Evolutionary conservation across 2,888 invertebrate genomes (phyloP).

Genomic region (Diarsia mendica): DNA sequence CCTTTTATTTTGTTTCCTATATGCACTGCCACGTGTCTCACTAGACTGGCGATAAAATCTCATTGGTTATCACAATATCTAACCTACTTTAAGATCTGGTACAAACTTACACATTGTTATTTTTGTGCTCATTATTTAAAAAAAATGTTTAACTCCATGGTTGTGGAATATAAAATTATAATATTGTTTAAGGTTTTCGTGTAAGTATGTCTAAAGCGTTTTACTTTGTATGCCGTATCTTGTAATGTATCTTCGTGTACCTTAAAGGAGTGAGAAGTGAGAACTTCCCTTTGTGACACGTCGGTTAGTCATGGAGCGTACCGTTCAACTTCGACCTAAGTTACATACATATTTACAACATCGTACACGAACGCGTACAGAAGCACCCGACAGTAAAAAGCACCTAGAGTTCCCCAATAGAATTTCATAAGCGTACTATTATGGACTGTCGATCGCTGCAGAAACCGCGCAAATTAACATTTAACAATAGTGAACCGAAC

Average conservation of each 20-base stretch:
- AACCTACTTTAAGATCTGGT: conserved; percentile 88
- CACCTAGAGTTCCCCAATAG: conserved; percentile 89
- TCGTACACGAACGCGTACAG: conserved; percentile 87
- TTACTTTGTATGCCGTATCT: conserved; percentile 67
- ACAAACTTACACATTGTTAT: conserved; percentile 86
- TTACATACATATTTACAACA: conserved; percentile 88
- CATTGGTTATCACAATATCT: conserved; percentile 89
- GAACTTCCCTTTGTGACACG: conserved; percentile 79
- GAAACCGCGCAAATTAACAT: conserved; percentile 76
- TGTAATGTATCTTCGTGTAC: conserved; percentile 62
- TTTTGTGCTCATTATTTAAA: conserved; percentile 84
- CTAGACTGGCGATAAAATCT: conserved; percentile 86
- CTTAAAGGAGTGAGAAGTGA: conserved; percentile 53
- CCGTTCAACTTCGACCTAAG: conserved; percentile 81
- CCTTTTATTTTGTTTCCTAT: conserved; percentile 83
- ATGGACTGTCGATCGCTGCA: conserved; percentile 80
- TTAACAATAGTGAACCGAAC: conserved; percentile 70
- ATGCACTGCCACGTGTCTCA: conserved; percentile 80
- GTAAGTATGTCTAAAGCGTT: conserved; percentile 68
- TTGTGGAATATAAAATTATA: conserved; percentile 64
- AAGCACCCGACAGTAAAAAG: conserved; percentile 90
- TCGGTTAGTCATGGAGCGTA: conserved; percentile 83
- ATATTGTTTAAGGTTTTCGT: conserved; percentile 60
- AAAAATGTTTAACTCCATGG: conserved; percentile 72
- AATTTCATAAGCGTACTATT: conserved; percentile 86